phyloP scores from a whole-genome alignment of 1,140 invertebrate genomes.

The Hydropsyche tenuis region DNA sequence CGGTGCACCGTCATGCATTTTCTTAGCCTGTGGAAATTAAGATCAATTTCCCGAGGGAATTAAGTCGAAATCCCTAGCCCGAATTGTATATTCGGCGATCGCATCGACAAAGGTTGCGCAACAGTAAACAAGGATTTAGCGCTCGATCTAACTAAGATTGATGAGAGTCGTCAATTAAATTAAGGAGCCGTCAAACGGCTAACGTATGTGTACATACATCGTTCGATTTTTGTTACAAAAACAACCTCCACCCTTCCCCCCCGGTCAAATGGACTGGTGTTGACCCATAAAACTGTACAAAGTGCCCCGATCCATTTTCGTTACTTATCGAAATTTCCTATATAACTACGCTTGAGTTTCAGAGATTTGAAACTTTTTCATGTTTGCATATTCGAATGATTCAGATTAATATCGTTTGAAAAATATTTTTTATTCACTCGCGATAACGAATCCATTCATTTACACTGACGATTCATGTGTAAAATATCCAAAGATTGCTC shows the following conservation, averaged over 20 bases:
- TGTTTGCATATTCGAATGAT: too few species aligned
- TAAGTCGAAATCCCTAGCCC: background rate
- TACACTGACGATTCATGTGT: too few species aligned
- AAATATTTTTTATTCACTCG: too few species aligned
- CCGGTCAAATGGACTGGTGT: background rate
- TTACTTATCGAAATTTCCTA: background rate
- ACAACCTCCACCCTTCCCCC: constrained; percentile 4
- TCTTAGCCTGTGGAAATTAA: background rate
- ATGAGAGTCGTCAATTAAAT: constrained; percentile 46
- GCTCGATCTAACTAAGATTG: constrained; percentile 47
- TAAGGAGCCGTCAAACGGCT: constrained; percentile 34
- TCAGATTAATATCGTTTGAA: too few species aligned
- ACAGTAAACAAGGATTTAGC: constrained; percentile 48
- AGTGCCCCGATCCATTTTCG: background rate
- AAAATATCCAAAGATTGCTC: too few species aligned
- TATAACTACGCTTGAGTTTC: too few species aligned
- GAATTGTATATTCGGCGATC: background rate
- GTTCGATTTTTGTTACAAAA: constrained; percentile 36
- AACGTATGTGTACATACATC: constrained; percentile 14
- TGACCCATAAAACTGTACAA: constrained; percentile 27
- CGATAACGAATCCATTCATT: too few species aligned
- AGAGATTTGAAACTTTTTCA: too few species aligned
- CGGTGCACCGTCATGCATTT: constrained; percentile 18
- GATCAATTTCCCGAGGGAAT: constrained; percentile 11
- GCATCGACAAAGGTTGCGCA: constrained; percentile 37